Evolutionary conservation across 1,140 invertebrate genomes (phyloP).

Genomic region (Saccostrea echinata): DNA sequence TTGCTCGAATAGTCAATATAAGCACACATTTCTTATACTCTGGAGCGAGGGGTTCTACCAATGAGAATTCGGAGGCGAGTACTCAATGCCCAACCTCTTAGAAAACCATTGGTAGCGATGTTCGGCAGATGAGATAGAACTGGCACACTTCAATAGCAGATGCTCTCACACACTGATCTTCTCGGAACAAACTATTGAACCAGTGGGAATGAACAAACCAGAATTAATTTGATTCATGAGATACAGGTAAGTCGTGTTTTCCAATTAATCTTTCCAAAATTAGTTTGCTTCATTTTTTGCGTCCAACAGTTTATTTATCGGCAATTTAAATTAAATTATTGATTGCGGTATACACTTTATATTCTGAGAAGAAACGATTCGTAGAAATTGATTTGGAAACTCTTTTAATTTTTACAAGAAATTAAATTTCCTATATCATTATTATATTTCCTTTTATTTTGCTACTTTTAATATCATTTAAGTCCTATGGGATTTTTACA

Average conservation of each 20-base stretch:
- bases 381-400: too few species aligned
- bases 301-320: neutral
- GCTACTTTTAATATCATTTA: too few species aligned
- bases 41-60: neutral
- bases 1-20: too few species aligned
- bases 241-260: neutral
- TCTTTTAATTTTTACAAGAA: too few species aligned
- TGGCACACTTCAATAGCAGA: neutral
- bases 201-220: neutral
- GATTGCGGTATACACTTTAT: too few species aligned
- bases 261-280: neutral
- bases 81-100: neutral
- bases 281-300: neutral
- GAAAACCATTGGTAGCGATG: conserved; percentile 27
- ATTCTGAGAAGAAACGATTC: too few species aligned
- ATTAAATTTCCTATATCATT: too few species aligned
- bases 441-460: too few species aligned
- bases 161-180: neutral
- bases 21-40: too few species aligned
- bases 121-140: neutral
- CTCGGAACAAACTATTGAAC: neutral
- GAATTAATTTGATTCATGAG: neutral
- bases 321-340: neutral
- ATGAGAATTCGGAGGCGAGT: neutral
- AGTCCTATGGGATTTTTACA: too few species aligned